Evolutionary conservation across 2,888 invertebrate species (phyloP).

Genomic region (Allolobophora icterica): DNA sequence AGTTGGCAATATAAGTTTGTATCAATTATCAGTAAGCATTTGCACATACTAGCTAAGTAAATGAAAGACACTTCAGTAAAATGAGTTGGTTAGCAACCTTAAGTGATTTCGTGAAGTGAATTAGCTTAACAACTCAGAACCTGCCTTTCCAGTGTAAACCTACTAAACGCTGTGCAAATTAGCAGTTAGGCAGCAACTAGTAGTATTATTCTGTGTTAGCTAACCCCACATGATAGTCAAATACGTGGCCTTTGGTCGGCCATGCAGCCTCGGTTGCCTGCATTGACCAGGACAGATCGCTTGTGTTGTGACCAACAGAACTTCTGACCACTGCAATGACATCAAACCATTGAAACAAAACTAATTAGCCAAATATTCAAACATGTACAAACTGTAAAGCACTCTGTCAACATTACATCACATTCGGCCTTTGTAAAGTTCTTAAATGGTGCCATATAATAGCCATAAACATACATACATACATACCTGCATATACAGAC

Average conservation of each 20-base stretch:
- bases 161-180: not conserved
- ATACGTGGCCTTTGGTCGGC: slow-evolving; percentile 75
- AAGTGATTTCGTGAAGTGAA: not conserved
- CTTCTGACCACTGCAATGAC: slow-evolving; percentile 73
- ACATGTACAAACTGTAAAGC: too few species aligned
- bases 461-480: not conserved
- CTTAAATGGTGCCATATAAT: too few species aligned
- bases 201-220: slow-evolving; percentile 50
- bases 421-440: too few species aligned
- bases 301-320: slow-evolving; percentile 80
- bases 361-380: too few species aligned
- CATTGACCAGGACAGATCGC: slow-evolving; percentile 79
- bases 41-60: too few species aligned
- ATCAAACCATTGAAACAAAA: not conserved
- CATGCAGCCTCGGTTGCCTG: slow-evolving; percentile 74
- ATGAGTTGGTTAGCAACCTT: too few species aligned
- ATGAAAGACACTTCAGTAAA: too few species aligned
- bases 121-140: not conserved
- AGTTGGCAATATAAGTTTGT: too few species aligned
- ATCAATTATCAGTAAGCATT: too few species aligned
- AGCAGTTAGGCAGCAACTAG: not conserved
- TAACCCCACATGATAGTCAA: slow-evolving; percentile 70
- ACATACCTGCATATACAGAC: not conserved
- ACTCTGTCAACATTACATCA: too few species aligned
- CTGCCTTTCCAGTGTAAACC: not conserved